A percentile compares a stretch with the other conserved stretches of the same genome.
Conservation (phyloP, 2,888 invertebrate species). For the Pharmacophagus antenor region DNA sequence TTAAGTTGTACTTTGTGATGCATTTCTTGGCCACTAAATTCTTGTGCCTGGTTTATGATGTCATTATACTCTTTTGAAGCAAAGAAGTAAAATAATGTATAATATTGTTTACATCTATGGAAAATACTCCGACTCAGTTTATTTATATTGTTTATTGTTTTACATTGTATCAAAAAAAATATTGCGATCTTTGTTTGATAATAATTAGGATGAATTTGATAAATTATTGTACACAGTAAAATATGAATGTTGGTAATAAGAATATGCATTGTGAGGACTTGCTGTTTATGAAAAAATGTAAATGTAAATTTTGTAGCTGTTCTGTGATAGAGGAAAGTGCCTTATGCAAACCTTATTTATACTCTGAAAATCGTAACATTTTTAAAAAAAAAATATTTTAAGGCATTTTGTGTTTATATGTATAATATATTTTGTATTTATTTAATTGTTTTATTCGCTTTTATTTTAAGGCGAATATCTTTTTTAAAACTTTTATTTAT, state of each 20-base stretch:
- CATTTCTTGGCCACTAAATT: too few species aligned
- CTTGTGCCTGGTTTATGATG: too few species aligned
- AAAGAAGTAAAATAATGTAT: too few species aligned
- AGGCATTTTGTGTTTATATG: slow-evolving; percentile 1
- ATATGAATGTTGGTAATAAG: slow-evolving; percentile 17
- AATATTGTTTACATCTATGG: too few species aligned
- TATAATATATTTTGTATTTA: slow-evolving; percentile 24
- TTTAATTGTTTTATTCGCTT: slow-evolving; percentile 19
- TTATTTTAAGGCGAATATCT: slow-evolving; percentile 13
- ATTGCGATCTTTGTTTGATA: neutral
- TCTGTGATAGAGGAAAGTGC: slow-evolving; percentile 75
- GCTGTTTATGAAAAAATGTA: slow-evolving; percentile 4
- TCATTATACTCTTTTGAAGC: too few species aligned
- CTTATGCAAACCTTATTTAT: slow-evolving; percentile 49
- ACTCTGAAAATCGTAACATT: neutral
- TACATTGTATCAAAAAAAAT: neutral
- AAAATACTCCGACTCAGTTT: neutral
- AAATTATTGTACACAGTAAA: slow-evolving; percentile 3
- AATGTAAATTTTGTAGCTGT: slow-evolving; percentile 47
- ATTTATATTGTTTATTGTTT: too few species aligned
- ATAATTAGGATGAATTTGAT: slow-evolving; percentile 18
- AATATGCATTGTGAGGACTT: slow-evolving; percentile 20
- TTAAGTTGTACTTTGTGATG: too few species aligned
- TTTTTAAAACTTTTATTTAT: slow-evolving; percentile 32
- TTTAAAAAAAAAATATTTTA: neutral